Percentiles rank a stretch among this genome's conserved stretches.
These are phyloP conservation scores for Turnix velox DNA, from an alignment of 2,113 vertebrate genomes.

Conservation along the genomic window DNA sequence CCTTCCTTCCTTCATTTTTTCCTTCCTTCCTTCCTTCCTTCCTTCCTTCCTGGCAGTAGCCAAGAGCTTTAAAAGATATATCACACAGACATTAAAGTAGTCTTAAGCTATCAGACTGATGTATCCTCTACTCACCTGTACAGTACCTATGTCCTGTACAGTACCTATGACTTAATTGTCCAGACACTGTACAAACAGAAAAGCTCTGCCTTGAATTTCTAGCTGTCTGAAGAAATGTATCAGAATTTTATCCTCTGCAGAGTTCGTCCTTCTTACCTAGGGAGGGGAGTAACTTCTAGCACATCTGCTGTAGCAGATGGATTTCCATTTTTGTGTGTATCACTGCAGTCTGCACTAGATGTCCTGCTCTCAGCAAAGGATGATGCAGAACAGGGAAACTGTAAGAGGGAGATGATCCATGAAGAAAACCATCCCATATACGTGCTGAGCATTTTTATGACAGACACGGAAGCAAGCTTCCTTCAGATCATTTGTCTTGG, in stretches of 20 bases:
- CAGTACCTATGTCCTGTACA: rapidly evolving
- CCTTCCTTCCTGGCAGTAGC: too few relatives aligned
- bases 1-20: too few relatives aligned
- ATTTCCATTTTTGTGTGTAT: neutral
- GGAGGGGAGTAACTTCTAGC: neutral
- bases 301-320: neutral
- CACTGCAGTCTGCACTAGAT: neutral
- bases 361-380: neutral
- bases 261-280: neutral
- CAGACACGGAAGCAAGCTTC: neutral
- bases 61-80: neutral
- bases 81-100: neutral
- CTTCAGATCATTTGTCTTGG: neutral
- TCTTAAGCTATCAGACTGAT: neutral
- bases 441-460: neutral
- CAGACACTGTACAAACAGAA: neutral
- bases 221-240: neutral
- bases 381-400: neutral
- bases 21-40: too few relatives aligned
- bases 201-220: neutral
- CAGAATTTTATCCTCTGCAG: neutral
- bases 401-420: rapidly evolving
- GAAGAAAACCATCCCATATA: neutral
- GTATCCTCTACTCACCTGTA: neutral
- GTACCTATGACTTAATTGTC: neutral